Evolutionary conservation across 2,113 vertebrate species (phyloP), one percentile per base, ranked within the genome.

Genomic region (Sebastes fasciatus): DNA sequence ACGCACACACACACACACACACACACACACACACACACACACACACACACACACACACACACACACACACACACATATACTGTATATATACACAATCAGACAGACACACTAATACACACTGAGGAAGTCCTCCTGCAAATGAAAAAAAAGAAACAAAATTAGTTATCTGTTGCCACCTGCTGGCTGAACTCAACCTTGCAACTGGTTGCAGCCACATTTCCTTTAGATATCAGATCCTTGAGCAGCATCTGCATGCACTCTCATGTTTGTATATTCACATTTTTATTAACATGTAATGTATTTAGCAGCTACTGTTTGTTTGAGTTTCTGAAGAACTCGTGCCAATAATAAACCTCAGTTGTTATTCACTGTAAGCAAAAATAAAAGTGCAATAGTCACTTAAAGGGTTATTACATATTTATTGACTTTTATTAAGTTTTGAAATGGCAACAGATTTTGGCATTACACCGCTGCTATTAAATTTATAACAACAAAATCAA

Each of bases 151-250:
- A 63, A 43, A 43, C 2, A 26, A 58, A 62, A 49, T 9, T 1
- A 16, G 51, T 26, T 2, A 17, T 71, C 9, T 89, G 81, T 23
- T 60, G 76, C 85, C 79, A n/a, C 64, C 89, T 90, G 65, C 61
- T 90, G 89, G 61, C 34, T 45, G n/a, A 79, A 68, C 0, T 12
- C 4, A 46, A 1, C 74, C 1, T 14, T 83, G 43, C 45, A 23
- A 43, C 3, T 19, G 9, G 5, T 0, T 55, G 16, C 4, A 13
- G 4, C 52, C 11, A 21, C 6, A 17, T 52, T 16, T 42, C 16
- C 48, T 46, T 46, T 23, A 9, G 3, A 17, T 45, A 13, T 63
- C 6, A n/a, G 10, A n/a, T 42, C 6, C 2, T n/a, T 61, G 2
- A 48, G 19, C n/a, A 43, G 46, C 14, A 14, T 54, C 21, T 48